Evolutionary conservation across 2,113 vertebrate genomes (phyloP), one percentile per base, ranked within the genome.

Genomic region (Chitala chitala): DNA sequence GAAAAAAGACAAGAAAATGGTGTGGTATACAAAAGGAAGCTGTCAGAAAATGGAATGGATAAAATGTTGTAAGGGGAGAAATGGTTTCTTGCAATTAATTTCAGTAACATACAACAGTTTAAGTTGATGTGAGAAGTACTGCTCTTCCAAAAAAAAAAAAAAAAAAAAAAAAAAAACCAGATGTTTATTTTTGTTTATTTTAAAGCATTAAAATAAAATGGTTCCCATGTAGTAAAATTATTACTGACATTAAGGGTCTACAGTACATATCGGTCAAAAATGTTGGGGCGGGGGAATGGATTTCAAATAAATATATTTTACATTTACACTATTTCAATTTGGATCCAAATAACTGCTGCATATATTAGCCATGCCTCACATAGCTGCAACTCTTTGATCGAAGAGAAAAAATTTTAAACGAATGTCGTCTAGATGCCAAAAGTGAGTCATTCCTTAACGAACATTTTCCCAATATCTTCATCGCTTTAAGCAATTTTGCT

Each of bases 321-420:
- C 55, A 46, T 72, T 58, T 73, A 73, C 22, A 50, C 44, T 15
- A 73, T 61, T 73, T 48, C 26, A 59, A 73, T 73, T 73, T 46
- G 55, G 20, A 29, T 42, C 38, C 55, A 46, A 59, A 53, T 69
- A 69, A 69, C 53, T 33, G 68, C 44, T 51, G 68, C 68, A 50
- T 69, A 51, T 69, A 69, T 69, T 69, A 69, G 20, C 46, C 48
- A 69, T 69, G 48, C 44, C 68, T 53, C 68, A 69, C 46, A 50
- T 50, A 69, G 29, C 68, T 20, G 40, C 22, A 53, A 46, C 33
- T 22, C 68, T 69, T 53, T 69, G 48, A 31, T 12, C 3, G 20
- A 8, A 22, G 10, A 26, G 38, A 38, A 44, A 36, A 44, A 72
- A 24, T 56, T 38, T 29, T 48, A 69, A 5, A 20, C 65, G 50